Base-by-base conservation (phyloP, 2,888 invertebrate genomes). In the Leptinotarsa haldemani region DNA sequence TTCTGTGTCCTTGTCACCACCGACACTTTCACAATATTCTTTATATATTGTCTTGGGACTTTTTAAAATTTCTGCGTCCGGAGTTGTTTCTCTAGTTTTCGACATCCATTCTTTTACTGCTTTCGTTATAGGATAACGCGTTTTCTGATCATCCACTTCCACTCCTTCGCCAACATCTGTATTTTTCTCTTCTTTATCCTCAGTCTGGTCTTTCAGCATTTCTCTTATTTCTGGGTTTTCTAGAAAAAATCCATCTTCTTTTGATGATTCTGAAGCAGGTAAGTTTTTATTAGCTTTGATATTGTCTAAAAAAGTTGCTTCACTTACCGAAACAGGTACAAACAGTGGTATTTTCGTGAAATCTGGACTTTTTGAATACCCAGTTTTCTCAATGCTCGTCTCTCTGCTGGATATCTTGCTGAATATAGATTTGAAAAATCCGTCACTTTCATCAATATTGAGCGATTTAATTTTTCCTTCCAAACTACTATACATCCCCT, bases 21-120 rank as follows among this genome's bases (percentile, higher is more conserved):
- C 81, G 5, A 77, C 82, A 69, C 82, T 83, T 30, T 79, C 80
- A 70, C 77, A 76, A 65, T 86, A 83, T 75, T 88, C 86, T 73
- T 82, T 83, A 70, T 84, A 83, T 53, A 88, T 86, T 18, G 85
- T 84, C 68, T 83, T 83, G 12, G 88, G 88, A 74, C 86, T 86
- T 74, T 88, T 87, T 64, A 88, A 81, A 65, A 88, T 83, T 71
- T 88, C 87, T 7, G 88, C 82, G 58, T 88, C 88, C 0, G 88
- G 88, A 9, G 87, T 87, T 18, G 82, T 85, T 78, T 88, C 88
- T 15, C 87, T 82, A 4, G 87, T 87, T 77, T 86, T 86, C 64
- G 86, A 86, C 79, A 92, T 88, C 92, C 92, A 92, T 70, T 90
- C 89, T 65, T 88, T 90, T 1, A 92, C 91, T 1, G 91, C 91